A percentile compares a stretch with the other conserved stretches of the same genome.
Conservation (phyloP, 1,140 invertebrate species). For the Drosophila burlai region DNA sequence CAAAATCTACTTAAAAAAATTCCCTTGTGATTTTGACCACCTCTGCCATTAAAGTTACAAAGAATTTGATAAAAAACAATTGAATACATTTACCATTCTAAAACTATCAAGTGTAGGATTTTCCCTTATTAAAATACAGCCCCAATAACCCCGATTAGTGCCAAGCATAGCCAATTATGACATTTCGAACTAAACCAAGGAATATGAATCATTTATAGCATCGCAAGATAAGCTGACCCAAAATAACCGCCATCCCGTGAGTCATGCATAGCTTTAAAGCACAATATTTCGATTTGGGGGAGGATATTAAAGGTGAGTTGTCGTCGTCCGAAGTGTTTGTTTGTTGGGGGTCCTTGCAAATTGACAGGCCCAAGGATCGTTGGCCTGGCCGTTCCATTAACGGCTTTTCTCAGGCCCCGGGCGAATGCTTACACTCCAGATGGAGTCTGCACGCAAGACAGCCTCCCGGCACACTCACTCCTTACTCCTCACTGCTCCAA, state of each 20-base stretch:
- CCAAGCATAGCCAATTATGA: slow-evolving; percentile 20
- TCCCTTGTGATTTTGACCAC: too few relatives aligned
- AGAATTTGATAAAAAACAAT: too few relatives aligned
- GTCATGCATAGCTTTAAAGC: slow-evolving; percentile 26
- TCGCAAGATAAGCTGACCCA: slow-evolving; percentile 29
- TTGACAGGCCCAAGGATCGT: slow-evolving; percentile 32
- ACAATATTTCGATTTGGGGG: background rate
- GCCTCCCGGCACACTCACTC: slow-evolving; percentile 4
- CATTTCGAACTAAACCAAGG: slow-evolving; percentile 1
- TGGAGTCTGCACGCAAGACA: slow-evolving; percentile 44
- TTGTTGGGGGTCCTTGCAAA: slow-evolving; percentile 16
- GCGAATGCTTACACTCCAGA: slow-evolving; percentile 42
- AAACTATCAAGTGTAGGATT: background rate
- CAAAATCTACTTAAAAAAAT: background rate
- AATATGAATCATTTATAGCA: slow-evolving; percentile 45
- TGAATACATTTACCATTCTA: background rate
- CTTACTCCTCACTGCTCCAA: background rate
- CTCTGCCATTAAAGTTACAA: too few relatives aligned
- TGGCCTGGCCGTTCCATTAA: slow-evolving; percentile 33
- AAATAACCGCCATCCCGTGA: slow-evolving; percentile 28
- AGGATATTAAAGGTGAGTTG: slow-evolving; percentile 23
- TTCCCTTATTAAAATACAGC: background rate
- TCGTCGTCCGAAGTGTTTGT: background rate
- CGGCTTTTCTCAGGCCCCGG: slow-evolving; percentile 30
- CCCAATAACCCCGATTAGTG: slow-evolving; percentile 8